phyloP scores from a whole-genome alignment of 2,113 vertebrate genomes.

The Strigops habroptila region DNA sequence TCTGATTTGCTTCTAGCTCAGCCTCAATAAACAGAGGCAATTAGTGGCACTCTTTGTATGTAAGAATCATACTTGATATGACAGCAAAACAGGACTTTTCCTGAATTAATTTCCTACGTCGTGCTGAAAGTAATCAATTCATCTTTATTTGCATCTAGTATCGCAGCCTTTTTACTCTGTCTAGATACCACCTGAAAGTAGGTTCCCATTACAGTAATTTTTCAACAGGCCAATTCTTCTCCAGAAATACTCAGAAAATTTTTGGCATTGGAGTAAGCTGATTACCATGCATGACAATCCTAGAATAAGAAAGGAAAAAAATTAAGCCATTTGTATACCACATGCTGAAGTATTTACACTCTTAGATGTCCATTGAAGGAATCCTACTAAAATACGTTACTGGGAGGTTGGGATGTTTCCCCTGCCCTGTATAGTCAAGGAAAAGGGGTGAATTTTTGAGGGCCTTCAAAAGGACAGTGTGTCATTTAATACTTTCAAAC shows the following conservation, averaged over 20 bases:
- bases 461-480: background rate
- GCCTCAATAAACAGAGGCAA: background rate
- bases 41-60: background rate
- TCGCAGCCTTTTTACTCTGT: background rate
- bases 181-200: background rate
- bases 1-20: background rate
- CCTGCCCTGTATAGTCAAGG: rapidly evolving
- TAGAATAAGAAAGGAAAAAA: background rate
- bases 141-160: background rate
- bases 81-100: background rate
- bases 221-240: background rate
- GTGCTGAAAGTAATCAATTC: background rate
- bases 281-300: background rate
- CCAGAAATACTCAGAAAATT: background rate
- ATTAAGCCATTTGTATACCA: background rate
- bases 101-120: background rate
- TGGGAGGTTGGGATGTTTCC: background rate
- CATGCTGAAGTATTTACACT: background rate
- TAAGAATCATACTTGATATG: background rate
- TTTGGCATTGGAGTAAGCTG: background rate
- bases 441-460: background rate
- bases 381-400: background rate
- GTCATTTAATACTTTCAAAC: background rate
- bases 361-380: background rate
- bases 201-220: background rate